Percentiles rank a stretch among this genome's conserved stretches.
Evolutionary conservation across 2,113 vertebrate genomes (phyloP).

Genomic region (Hiodon alosoides): DNA sequence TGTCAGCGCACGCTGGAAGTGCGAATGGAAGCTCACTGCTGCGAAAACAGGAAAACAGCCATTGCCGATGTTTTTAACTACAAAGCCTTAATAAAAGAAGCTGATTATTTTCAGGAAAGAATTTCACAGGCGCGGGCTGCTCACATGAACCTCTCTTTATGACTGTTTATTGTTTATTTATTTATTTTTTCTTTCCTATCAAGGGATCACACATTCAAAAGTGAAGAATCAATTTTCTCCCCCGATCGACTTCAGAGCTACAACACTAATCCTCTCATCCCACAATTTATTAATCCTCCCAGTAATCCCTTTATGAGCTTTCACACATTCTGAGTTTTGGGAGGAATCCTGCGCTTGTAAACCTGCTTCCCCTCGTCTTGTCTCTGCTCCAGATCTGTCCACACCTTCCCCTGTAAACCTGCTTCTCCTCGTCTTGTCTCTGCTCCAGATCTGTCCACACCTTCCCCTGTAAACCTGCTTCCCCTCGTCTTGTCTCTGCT

Average conservation of each 20-base stretch:
- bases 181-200: conserved; percentile 2
- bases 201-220: conserved; percentile 14
- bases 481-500: neutral
- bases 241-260: conserved; percentile 64
- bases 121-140: neutral
- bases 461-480: neutral
- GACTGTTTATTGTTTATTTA: neutral
- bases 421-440: neutral
- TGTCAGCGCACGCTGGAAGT: neutral
- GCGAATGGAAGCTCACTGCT: neutral
- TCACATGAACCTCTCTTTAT: conserved; percentile 6
- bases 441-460: no score
- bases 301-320: conserved; percentile 66
- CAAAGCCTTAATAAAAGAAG: conserved; percentile 1
- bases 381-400: no score
- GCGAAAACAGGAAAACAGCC: conserved; percentile 2
- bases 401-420: neutral
- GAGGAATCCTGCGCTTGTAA: conserved; percentile 7
- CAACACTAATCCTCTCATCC: conserved; percentile 60
- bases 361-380: neutral
- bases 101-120: conserved; percentile 13
- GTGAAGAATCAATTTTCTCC: conserved; percentile 49
- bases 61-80: conserved; percentile 18
- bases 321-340: conserved; percentile 44
- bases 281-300: conserved; percentile 63